Percentiles rank a stretch among this genome's conserved stretches.
Evolutionary conservation across 2,113 vertebrate genomes (phyloP).

Genomic region (Xyrauchen texanus): DNA sequence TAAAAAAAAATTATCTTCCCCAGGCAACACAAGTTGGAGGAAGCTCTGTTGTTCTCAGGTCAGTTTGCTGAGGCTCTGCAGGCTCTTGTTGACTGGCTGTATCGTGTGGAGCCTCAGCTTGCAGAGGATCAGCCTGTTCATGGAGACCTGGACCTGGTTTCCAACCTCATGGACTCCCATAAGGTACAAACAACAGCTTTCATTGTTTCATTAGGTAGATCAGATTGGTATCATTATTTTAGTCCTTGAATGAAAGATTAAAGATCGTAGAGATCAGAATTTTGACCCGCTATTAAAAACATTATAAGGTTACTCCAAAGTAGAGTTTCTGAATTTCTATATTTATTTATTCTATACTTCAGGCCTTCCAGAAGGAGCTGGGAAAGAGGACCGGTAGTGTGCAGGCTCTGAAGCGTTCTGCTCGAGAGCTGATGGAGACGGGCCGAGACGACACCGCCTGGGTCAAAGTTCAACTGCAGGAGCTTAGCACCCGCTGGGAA

Average conservation of each 20-base stretch:
- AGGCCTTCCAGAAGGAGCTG: conserved; percentile 97
- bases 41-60: conserved; percentile 95
- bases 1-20: not conserved
- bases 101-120: conserved; percentile 94
- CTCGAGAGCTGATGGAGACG: conserved; percentile 91
- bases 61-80: conserved; percentile 97
- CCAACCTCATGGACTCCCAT: conserved; percentile 97
- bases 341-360: conserved; percentile 24
- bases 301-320: not conserved
- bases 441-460: conserved; percentile 93
- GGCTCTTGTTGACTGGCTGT: conserved; percentile 96
- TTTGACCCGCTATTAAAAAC: too few species aligned
- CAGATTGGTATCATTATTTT: too few species aligned
- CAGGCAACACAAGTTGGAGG: conserved; percentile 98
- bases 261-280: too few species aligned
- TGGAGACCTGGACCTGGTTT: conserved; percentile 94
- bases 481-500: conserved; percentile 97
- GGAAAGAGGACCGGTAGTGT: conserved; percentile 92
- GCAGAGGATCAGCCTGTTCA: conserved; percentile 95
- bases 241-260: too few species aligned
- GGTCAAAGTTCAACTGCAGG: conserved; percentile 97
- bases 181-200: conserved; percentile 76
- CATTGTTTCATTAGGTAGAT: too few species aligned
- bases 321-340: not conserved
- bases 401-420: conserved; percentile 92